Evolutionary conservation across 2,888 invertebrate genomes (phyloP), one percentile per base, ranked within the genome.

Genomic region (Odontomyia ornata): DNA sequence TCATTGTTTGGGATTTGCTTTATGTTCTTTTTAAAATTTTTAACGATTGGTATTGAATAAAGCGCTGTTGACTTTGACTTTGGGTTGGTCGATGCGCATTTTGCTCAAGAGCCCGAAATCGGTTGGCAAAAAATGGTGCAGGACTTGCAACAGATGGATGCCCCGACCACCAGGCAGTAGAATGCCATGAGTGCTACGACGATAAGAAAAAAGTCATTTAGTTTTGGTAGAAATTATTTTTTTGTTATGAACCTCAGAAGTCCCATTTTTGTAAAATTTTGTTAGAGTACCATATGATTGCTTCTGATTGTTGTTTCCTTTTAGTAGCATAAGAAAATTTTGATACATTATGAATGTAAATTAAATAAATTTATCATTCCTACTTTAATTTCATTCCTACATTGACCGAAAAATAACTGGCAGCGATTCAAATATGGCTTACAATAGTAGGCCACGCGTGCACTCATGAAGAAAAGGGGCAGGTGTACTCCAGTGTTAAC

Each of bases 371-470:
- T 52, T 52, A 9, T 52, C 52, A 52, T 52, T 52, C 52, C 52
- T 52, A 52, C 52, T 52, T 9, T 52, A 52, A 4, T 13, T 52
- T 52, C 52, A 52, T 52, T 52, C 52, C 52, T 52, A 52, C 52
- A 52, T 52, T 52, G 52, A 52, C 52, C 13, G 52, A 52, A 52
- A n/a, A 52, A 52, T 52, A 52, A 52, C 52, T 52, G 52, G 18
- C 52, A 52, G 52, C 15, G 52, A 52, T 52, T 52, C 3, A 9
- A 52, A 52, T 9, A 52, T 52, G 52, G 52, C 52, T 15, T 52
- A 52, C 52, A 4, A 52, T 52, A 52, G 52, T 52, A 52, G 52
- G 52, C 52, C 52, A 52, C 52, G 52, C 52, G 52, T 52, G 52
- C 52, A 52, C 52, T 52, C 52, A 15, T 52, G 52, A 52, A 52